Evolutionary conservation across 1,140 invertebrate species (phyloP).

Genomic region (Hirudo medicinalis): DNA sequence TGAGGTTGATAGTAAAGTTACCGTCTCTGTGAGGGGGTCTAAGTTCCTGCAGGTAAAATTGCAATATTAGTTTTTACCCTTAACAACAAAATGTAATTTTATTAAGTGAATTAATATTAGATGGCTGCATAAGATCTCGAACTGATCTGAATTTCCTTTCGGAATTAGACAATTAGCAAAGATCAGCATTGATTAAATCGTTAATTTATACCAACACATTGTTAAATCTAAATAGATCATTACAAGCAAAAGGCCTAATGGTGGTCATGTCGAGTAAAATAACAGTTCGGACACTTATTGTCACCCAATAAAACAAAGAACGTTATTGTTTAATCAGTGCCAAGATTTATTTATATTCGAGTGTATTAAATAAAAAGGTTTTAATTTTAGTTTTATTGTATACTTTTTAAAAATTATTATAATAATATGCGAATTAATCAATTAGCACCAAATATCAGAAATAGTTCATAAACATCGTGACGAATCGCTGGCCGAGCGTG

Average conservation of each 20-base stretch:
- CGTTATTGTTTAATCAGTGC: no score
- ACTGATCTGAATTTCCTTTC: neutral
- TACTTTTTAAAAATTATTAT: no score
- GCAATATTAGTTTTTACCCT: conserved; percentile 24
- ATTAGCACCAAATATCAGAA: no score
- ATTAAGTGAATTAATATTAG: conserved; percentile 1
- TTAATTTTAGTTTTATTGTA: no score
- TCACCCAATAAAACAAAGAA: no score
- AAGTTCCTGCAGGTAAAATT: conserved; percentile 61
- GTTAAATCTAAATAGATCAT: conserved; percentile 89
- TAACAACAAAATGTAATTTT: neutral
- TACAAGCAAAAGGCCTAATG: conserved; percentile 75
- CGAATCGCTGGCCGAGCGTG: no score
- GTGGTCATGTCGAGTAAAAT: conserved; percentile 60
- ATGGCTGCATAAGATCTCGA: neutral
- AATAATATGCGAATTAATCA: no score
- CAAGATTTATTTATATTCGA: no score
- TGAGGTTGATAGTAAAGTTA: conserved; percentile 45
- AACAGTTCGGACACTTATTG: no score
- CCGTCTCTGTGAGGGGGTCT: conserved; percentile 88
- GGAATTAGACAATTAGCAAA: neutral
- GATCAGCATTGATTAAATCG: neutral
- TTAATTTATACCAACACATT: conserved; percentile 62
- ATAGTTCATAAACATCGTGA: no score
- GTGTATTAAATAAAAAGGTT: no score